Evolutionary conservation across 2,113 vertebrate species (phyloP).

Genomic region (Rhea americana): DNA sequence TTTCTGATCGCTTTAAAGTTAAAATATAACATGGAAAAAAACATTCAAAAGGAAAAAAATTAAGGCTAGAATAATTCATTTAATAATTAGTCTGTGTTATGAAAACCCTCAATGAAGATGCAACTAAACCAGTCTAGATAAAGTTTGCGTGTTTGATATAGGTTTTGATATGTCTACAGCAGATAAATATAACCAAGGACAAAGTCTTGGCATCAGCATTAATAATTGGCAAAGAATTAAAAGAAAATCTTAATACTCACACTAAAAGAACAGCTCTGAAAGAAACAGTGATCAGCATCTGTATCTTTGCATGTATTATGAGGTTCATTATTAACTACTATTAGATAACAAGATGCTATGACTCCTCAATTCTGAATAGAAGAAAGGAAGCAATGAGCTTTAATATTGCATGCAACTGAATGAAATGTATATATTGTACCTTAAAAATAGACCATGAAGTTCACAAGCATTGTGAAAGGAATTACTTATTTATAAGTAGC

Average conservation of each 20-base stretch:
- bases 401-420: neutral
- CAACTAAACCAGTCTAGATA: neutral
- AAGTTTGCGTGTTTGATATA: neutral
- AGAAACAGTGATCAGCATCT: neutral
- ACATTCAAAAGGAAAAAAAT: neutral
- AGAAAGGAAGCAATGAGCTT: constrained; percentile 39
- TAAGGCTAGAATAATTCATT: neutral
- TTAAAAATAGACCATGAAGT: constrained; percentile 29
- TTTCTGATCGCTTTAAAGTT: neutral
- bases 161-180: neutral
- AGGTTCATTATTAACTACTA: constrained; percentile 4
- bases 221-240: neutral
- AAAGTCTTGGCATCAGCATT: neutral
- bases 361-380: neutral
- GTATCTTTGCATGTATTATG: neutral
- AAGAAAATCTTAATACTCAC: neutral
- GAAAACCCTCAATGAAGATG: neutral
- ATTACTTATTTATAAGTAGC: constrained; percentile 39
- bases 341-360: neutral
- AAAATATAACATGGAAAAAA: neutral
- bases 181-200: neutral
- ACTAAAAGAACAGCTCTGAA: neutral
- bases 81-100: neutral
- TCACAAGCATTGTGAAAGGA: constrained; percentile 48
- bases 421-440: constrained; percentile 34